These are phyloP conservation scores for Prosopocoilus inquinatus DNA, from an alignment of 2,888 invertebrate species.

Conservation along the genomic window DNA sequence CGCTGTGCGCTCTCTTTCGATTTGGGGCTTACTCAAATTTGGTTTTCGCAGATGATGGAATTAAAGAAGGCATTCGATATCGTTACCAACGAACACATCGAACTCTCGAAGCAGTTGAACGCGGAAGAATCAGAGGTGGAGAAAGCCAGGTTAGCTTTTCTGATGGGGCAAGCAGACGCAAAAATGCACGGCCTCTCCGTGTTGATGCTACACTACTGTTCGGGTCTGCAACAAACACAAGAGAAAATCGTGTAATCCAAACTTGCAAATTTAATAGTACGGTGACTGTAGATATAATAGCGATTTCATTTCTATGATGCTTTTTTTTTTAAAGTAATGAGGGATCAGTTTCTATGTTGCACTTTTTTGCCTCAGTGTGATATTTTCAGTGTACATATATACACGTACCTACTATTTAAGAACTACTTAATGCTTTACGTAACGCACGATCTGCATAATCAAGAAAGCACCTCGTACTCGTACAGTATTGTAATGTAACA, in stretches of 20 bases:
- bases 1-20: background rate
- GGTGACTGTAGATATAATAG: too few species aligned
- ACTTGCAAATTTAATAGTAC: too few species aligned
- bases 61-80: slow-evolving; percentile 73
- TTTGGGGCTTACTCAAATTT: background rate
- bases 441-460: too few species aligned
- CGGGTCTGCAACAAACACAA: slow-evolving; percentile 80
- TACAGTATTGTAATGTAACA: too few species aligned
- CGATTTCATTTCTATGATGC: too few species aligned
- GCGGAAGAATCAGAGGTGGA: slow-evolving; percentile 48
- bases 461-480: too few species aligned
- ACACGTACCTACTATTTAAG: too few species aligned
- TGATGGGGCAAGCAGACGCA: slow-evolving; percentile 70
- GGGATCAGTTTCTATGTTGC: too few species aligned
- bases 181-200: slow-evolving; percentile 89
- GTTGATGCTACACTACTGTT: slow-evolving; percentile 91
- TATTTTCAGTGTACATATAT: too few species aligned
- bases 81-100: slow-evolving; percentile 62
- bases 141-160: slow-evolving; percentile 51
- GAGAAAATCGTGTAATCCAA: slow-evolving; percentile 45
- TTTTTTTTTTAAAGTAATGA: too few species aligned
- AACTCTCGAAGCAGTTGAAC: slow-evolving; percentile 52
- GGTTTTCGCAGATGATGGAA: slow-evolving; percentile 62
- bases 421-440: too few species aligned
- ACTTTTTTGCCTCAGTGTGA: too few species aligned